Evolutionary conservation across 2,797 vertebrate genomes (phyloP).

Genomic region (Vultur gryphus): DNA sequence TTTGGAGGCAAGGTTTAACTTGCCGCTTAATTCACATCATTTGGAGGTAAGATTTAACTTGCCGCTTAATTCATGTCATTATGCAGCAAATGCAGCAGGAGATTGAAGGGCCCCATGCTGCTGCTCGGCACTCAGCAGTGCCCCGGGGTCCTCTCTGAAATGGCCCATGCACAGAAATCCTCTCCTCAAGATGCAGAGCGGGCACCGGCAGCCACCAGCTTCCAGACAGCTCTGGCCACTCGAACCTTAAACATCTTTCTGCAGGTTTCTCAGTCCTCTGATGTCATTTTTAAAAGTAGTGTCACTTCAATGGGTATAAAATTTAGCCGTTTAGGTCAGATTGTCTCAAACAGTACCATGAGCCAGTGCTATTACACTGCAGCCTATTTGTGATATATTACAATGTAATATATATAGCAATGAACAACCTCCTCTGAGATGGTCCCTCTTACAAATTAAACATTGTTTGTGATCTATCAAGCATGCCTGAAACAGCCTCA

Average conservation of each 20-base stretch:
- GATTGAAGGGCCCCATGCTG: neutral
- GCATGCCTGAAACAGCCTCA: neutral
- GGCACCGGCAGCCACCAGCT: fast-evolving
- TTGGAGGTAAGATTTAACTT: neutral
- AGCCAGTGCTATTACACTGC: neutral
- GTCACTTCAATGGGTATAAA: neutral
- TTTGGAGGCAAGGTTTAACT: neutral
- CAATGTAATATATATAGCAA: neutral
- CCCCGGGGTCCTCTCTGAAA: neutral
- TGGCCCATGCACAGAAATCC: neutral
- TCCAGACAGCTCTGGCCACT: neutral
- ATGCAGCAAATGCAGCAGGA: neutral
- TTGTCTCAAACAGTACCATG: neutral
- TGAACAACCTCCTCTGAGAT: neutral
- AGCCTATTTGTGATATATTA: neutral
- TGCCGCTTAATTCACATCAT: neutral
- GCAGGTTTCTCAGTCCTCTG: neutral
- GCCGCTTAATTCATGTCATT: neutral
- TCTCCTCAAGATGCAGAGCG: neutral
- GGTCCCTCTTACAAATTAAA: neutral
- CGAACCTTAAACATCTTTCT: neutral
- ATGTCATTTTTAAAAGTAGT: neutral
- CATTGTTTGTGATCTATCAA: neutral
- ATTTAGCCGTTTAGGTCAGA: neutral
- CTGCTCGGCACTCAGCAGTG: neutral